Base-by-base conservation (phyloP, 2,113 vertebrate species). In the Dicerorhinus sumatrensis region DNA sequence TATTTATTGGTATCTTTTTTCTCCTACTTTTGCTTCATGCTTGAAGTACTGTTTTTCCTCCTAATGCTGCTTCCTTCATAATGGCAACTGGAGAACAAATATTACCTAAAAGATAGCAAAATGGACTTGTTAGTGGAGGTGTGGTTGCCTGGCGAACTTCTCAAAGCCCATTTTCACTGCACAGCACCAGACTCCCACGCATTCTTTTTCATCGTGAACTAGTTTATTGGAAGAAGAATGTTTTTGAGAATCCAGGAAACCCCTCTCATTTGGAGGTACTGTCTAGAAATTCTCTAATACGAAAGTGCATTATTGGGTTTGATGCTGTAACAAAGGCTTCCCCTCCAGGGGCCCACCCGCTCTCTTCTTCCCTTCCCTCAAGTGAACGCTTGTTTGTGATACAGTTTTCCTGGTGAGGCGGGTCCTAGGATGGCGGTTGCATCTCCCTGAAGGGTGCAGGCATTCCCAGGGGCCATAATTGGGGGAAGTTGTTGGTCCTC, bases 1-100 rank as follows among this genome's bases (percentile, higher is more conserved):
- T 94, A 97, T 91, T 97, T 75, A 62, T 82, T 97, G 70, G 84
- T 79, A n/a, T 91, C 56, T 82, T 65, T 93, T 63, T 10, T 85
- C 23, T n/a, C n/a, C 58, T 29, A 56, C 75, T 92, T 96, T 69
- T 81, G 72, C 67, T 91, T 97, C 62, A 62, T 18, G 20, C 7
- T 76, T 51, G 48, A 75, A 87, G 0, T 7, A 5, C 36, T 33
- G 51, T 13, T 0, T 29, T 46, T 18, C n/a, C 11, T 79, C 21
- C 33, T 2, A 58, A 12, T 27, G 0, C 17, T 39, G 31, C 81
- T 89, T 2, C n/a, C 77, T 86, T 75, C 51, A 18, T 69, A 73
- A 46, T 86, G 56, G 69, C 23, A 14, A 54, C 8, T 25, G 54
- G 70, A 77, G 33, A 84, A n/a, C 25, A 82, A 91, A 85, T 46